Evolutionary conservation across 1,140 invertebrate species (phyloP), one percentile per base, ranked within the genome.

Genomic region (Macrobrachium nipponense): DNA sequence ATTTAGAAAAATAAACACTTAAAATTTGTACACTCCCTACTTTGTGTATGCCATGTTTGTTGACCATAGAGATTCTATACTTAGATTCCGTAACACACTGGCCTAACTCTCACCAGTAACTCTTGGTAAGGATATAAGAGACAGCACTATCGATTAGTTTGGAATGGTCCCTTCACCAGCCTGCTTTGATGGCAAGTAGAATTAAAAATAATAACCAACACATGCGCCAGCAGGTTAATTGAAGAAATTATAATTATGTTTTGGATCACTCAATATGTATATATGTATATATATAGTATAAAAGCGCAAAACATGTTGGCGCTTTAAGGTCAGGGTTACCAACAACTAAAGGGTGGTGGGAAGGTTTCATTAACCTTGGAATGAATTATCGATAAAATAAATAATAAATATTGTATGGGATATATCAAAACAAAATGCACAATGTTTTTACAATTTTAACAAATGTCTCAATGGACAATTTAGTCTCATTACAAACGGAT

Each of bases 81-180:
- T 72, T 60, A 73, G 78, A 73, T 73, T 62, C 72, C 59, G n/a
- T 72, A 68, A 20, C 62, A 60, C 59, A 73, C 80, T 62, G 59
- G 59, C 66, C 68, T 75, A 60, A 61, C 66, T 72, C 68, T 70
- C 27, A 75, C 59, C 59, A 73, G 80, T 58, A 70, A 75, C 80
- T 75, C 70, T 73, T 72, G 80, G 68, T 82, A 82, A 58, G 80
- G 27, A 82, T 70, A 82, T 70, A 61, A 72, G 80, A 82, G 80
- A 82, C 80, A 82, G 64, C 80, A 73, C 80, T 82, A 82, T 82
- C 70, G 61, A 82, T 82, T 81, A 82, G 80, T 23, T 82, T 82
- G 80, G 80, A 82, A 84, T 84, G 82, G 82, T 84, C 82, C 82
- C 82, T 78, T 78, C 36, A 84, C 82, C 82, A 84, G 82, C 82